phyloP scores from a whole-genome alignment of 2,113 vertebrate species.

The Scatophagus argus region DNA sequence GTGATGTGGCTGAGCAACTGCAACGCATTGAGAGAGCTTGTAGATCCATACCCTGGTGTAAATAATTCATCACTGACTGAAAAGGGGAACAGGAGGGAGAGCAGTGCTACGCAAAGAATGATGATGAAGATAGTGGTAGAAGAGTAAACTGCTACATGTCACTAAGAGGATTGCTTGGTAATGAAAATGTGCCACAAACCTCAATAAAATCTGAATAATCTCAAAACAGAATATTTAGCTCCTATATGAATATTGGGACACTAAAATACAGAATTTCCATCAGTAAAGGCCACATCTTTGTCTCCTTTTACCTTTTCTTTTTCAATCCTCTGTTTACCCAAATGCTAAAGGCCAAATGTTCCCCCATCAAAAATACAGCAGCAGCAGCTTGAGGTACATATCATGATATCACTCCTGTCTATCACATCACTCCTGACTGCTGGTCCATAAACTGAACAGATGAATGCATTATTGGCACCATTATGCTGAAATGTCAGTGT shows the following conservation, averaged over 20 bases:
- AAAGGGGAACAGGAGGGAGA: conserved; percentile 24
- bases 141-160: conserved; percentile 6
- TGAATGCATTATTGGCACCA: conserved; percentile 71
- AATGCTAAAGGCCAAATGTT: conserved; percentile 59
- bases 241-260: not conserved
- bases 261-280: not conserved
- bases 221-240: not conserved
- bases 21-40: conserved; percentile 72
- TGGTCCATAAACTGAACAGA: conserved; percentile 69
- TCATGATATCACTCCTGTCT: conserved; percentile 42
- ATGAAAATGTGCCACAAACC: not conserved
- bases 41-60: conserved; percentile 77
- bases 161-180: not conserved
- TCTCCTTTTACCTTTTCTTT: conserved; percentile 14
- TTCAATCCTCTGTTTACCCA: conserved; percentile 25
- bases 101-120: conserved; percentile 30
- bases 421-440: conserved; percentile 54
- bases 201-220: conserved; percentile 2
- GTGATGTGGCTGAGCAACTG: conserved; percentile 71
- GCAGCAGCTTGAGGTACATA: conserved; percentile 37
- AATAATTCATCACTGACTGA: conserved; percentile 78
- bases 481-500: conserved; percentile 76
- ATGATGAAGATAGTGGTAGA: conserved; percentile 7
- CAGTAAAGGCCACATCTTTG: not conserved
- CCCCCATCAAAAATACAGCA: conserved; percentile 39